phyloP scores from a whole-genome alignment of 2,888 invertebrate genomes.

The Ennomos fuscantarius region DNA sequence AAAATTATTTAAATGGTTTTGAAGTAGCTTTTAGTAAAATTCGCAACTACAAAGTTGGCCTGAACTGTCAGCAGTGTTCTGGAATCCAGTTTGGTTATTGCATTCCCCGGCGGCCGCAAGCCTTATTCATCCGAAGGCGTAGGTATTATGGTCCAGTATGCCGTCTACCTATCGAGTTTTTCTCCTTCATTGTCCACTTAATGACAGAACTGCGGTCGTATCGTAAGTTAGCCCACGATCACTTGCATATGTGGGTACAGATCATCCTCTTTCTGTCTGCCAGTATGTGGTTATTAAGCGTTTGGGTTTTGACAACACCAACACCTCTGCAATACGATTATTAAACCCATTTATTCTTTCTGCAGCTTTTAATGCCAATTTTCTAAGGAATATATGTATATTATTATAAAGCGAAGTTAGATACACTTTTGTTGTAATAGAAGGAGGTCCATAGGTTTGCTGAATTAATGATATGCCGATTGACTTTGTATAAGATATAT shows the following conservation, averaged over 20 bases:
- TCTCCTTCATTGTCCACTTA: constrained; percentile 28
- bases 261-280: constrained; percentile 8
- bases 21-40: constrained; percentile 12
- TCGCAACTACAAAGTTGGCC: constrained; percentile 20
- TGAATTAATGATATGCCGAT: too few species aligned
- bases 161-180: constrained; percentile 23
- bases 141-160: constrained; percentile 24
- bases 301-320: background rate
- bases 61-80: constrained; percentile 29
- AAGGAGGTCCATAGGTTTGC: too few species aligned
- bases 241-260: constrained; percentile 7
- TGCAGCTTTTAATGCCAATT: too few species aligned
- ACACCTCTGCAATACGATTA: background rate
- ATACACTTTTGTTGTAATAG: too few species aligned
- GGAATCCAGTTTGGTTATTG: constrained; percentile 53
- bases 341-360: background rate
- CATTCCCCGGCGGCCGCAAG: constrained; percentile 39
- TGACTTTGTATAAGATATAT: too few species aligned
- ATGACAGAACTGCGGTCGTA: constrained; percentile 21
- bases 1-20: too few species aligned
- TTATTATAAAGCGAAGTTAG: too few species aligned
- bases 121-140: constrained; percentile 35
- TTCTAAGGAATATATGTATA: too few species aligned
- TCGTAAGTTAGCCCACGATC: constrained; percentile 26
- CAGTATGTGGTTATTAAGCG: background rate